Evolutionary conservation across 1,140 invertebrate species (phyloP), one percentile per base, ranked within the genome.

Genomic region (Cydia strobilella): DNA sequence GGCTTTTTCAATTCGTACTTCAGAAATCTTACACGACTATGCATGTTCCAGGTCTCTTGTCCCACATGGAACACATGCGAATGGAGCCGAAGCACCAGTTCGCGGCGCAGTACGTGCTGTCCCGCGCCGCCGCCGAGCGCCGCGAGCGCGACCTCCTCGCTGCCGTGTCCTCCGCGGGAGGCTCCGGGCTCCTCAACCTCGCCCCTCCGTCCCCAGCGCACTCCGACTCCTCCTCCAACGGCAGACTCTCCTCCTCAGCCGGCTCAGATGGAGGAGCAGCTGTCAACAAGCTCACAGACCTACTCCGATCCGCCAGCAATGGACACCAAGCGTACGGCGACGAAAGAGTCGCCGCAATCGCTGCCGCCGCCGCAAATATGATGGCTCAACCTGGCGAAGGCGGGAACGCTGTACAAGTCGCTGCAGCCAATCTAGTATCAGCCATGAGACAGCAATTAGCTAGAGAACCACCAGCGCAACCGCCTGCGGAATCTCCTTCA

Each of bases 41-140:
- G 27, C 4, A 42, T 42, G 73, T 92, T 93, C 13, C 92, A 98
- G 98, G 97, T 88, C 94, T 98, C 27, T 94, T 98, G 73, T 97
- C 96, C 77, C 98, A 98, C 89, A 98, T 98, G 97, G 98, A 98
- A 87, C 97, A 98, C 86, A 98, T 98, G 98, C 95, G 97, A 84
- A 98, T 98, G 97, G 97, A 98, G 92, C 97, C 97, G 2, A 98
- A 98, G 92, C 97, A 98, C 94, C 97, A 98, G 89, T 98, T 98
- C 86, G 97, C 97, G 42, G 97, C 98, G 27, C 97, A 98, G 87
- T 98, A 98, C 89, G 97, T 98, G 23, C 94, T 98, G 72, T 98
- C 97, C 77, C 94, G 97, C 81, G 97, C 97, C 9, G 97, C 97
- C 6, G 97, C 97, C 25, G 97, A 98, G 84, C 94, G 97, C 82